Base-by-base conservation (phyloP, 2,113 vertebrate species). In the Anoplopoma fimbria region DNA sequence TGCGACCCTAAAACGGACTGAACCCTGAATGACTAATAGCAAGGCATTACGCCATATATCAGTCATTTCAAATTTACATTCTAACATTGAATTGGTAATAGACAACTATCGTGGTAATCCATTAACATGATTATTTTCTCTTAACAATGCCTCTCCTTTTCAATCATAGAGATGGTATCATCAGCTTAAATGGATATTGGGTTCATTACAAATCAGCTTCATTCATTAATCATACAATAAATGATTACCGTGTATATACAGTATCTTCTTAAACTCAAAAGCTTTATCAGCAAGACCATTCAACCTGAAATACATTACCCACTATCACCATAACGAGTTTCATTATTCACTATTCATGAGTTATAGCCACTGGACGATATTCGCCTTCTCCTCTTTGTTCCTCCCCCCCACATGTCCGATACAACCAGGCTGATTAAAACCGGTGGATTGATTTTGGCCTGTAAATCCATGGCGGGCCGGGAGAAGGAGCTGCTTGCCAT, bases 391-490 rank as follows among this genome's bases (percentile, higher is more conserved):
- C 62, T 65, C 74, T 80, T 45, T 33, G n/a, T 33, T 38, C 31
- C 74, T 1, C 51, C 7, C 31, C 25, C 21, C 36, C 19, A 27
- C 62, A 71, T 45, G 81, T 86, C 75, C 47, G 73, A 87, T 87
- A 68, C 60, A 87, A 83, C 81, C 69, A 61, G 80, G 68, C 91
- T 93, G 92, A 93, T 95, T 93, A 93, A 95, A 93, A 84, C 71
- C 31, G 38, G 77, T 34, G 38, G 87, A 95, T 94, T 94, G 93
- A 95, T 95, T 94, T 94, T 87, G 53, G 79, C 81, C 87, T 85
- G 90, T 93, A 94, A 92, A 93, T 95, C 90, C 90, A 83, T 88
- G 75, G 62, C 10, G 63, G 78, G 62, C 73, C 65, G 51, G 72
- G 55, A 84, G 87, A 91, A 87, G 88, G 86, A 91, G 84, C 81